Evolutionary conservation across 2,797 vertebrate species (phyloP), one percentile per base, ranked within the genome.

Genomic region (Rhinella marina): DNA sequence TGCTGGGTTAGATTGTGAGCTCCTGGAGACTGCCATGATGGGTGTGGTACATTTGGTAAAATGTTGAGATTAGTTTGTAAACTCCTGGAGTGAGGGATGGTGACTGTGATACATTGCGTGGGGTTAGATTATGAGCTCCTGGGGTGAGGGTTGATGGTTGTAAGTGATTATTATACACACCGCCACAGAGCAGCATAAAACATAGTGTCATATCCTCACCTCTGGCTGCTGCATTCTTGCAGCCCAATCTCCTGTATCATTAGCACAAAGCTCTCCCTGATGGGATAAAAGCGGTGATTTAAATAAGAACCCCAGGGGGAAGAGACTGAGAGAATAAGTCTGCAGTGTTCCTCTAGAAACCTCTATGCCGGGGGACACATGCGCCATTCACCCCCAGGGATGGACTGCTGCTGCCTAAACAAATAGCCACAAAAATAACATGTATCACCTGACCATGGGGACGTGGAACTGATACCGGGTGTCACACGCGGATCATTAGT

Each of bases 351-450:
- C 57, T 64, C 79, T n/a, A 25, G 29, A 81, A 54, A 54, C n/a
- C 75, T 4, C 32, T 19, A 3, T 2, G 56, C 14, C 56, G 5
- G 2, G 2, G 48, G 29, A 62, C 79, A 81, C 32, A 32, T 81
- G 79, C 79, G 32, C 57, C 32, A 64, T 62, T 61, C 29, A 62
- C 29, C 21, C 23, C 56, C 78, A 41, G 27, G 27, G 79, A 19
- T 29, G 59, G 79, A 64, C 57, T 2, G 75, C 7, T 13, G 11
- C 75, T 25, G 29, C 48, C 52, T 25, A 77, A 77, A 25, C 75
- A 77, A 25, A 14, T 14, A 52, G 75, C 75, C 41, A 7, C 75
- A 77, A 54, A 77, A 77, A 77, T 77, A 77, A 77, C 75, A 52
- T 12, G 50, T 73, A 73, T 48, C 70, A 73, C 70, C 8, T 32